Base-by-base conservation (phyloP, 1,140 invertebrate species). In the Zaprionus camerounensis region DNA sequence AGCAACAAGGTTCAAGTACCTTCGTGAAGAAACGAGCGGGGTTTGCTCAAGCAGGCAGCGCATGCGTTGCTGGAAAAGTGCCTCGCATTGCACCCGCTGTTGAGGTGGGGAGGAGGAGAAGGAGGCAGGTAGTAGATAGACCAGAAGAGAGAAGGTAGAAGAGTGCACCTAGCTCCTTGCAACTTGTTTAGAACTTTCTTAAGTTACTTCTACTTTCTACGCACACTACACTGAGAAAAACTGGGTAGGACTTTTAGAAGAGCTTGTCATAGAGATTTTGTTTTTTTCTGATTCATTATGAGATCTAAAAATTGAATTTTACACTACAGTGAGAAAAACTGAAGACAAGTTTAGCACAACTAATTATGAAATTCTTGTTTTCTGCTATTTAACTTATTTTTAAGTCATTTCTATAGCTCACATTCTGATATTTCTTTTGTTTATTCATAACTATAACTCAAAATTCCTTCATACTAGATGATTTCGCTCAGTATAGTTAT, bases 1-100 rank as follows among this genome's bases (percentile, higher is more conserved):
- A 64, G 38, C 81, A 76, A 61, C 76, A 82, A 76, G 85, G 84
- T 88, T 88, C 84, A 88, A 88, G 84, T 88, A 88, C 85, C 84
- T 90, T 81, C 44, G 71, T 59, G 56, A 57, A 73, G 64, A 62
- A 58, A 51, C 62, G 49, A 61, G 69, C 55, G 26, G 68, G 55
- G 64, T 26, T 24, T 28, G 26, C 49, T 38, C 17, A 78, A 90
- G 81, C 81, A 62, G 61, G 53, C 80, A 58, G 69, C 84, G 73
- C 78, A 81, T 88, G 84, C 80, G 84, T 83, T 55, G 69, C 75
- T 77, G 58, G 75, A 67, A 77, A 73, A 77, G 28, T 77, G 70
- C 69, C 62, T 73, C 70, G 59, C 72, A 79, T 71, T 76, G 71
- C 77, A 66, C 58, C 62, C 75, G 69, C 58, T 17, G 34, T 41